phyloP scores from a whole-genome alignment of 2,113 vertebrate genomes.

The Dicerorhinus sumatrensis region DNA sequence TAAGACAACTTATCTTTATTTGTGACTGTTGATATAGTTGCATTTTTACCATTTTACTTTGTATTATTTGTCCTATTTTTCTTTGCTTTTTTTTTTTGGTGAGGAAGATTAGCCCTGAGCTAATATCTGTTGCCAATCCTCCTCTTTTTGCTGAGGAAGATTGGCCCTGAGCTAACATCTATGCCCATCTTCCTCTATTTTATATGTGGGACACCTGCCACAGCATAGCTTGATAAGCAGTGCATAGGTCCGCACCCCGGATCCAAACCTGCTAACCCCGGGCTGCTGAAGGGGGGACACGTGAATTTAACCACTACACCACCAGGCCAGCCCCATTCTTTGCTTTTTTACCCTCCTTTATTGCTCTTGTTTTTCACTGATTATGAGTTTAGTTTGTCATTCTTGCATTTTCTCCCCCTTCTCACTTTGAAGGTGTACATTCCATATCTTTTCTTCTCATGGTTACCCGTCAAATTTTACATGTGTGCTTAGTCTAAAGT shows the following conservation, averaged over 20 bases:
- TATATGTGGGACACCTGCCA: too few relatives aligned
- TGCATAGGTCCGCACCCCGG: too few relatives aligned
- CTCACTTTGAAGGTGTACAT: background rate
- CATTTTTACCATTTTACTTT: background rate
- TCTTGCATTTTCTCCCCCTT: background rate
- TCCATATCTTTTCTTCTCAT: background rate
- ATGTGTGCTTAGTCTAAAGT: background rate
- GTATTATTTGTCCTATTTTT: background rate
- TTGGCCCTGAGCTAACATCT: too few relatives aligned
- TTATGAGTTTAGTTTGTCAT: background rate
- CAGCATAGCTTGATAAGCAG: too few relatives aligned
- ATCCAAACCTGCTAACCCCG: too few relatives aligned
- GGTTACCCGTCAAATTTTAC: background rate
- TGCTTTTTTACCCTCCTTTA: background rate
- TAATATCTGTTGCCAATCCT: too few relatives aligned
- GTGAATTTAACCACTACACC: too few relatives aligned
- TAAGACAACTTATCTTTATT: background rate
- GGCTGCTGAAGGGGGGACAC: too few relatives aligned
- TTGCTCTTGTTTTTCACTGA: background rate
- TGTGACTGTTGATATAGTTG: background rate
- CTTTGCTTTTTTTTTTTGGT: too few relatives aligned
- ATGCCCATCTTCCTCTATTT: too few relatives aligned
- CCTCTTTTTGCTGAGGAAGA: too few relatives aligned
- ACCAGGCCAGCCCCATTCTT: background rate
- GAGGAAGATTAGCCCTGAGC: too few relatives aligned